phyloP scores from a whole-genome alignment of 2,113 vertebrate species.

The Chitala chitala region DNA sequence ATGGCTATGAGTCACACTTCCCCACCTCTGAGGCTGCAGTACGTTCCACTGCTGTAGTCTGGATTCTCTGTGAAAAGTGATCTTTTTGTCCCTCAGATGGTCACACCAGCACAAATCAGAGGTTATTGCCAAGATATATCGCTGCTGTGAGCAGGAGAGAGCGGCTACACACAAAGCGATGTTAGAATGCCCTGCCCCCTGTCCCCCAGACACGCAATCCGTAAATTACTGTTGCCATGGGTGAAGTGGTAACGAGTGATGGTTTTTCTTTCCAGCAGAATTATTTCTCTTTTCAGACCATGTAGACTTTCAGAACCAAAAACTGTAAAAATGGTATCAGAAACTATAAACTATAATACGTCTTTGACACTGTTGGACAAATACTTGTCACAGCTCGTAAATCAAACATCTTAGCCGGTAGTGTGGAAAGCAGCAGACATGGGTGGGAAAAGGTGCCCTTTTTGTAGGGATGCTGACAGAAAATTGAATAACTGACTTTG shows the following conservation, averaged over 20 bases:
- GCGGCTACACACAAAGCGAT: slow-evolving; percentile 19
- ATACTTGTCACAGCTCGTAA: slow-evolving; percentile 21
- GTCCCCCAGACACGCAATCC: slow-evolving; percentile 21
- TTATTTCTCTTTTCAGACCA: slow-evolving; percentile 20
- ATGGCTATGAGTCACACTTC: too few relatives aligned
- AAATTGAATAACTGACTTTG: not conserved
- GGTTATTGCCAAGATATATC: slow-evolving; percentile 48
- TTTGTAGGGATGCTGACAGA: not conserved
- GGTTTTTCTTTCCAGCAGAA: slow-evolving; percentile 25
- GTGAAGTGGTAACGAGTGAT: slow-evolving; percentile 37
- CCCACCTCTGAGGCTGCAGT: too few relatives aligned
- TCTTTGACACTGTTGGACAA: slow-evolving; percentile 31
- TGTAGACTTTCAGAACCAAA: not conserved
- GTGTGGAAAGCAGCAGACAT: slow-evolving; percentile 2
- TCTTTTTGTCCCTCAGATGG: slow-evolving; percentile 48
- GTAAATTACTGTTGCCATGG: slow-evolving; percentile 50
- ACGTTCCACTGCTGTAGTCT: slow-evolving; percentile 42
- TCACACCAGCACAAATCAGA: slow-evolving; percentile 45
- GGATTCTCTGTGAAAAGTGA: slow-evolving; percentile 40
- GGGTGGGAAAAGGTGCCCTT: not conserved
- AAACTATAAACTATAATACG: slow-evolving; percentile 12
- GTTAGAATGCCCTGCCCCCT: not conserved
- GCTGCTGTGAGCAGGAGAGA: slow-evolving; percentile 38
- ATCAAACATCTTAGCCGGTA: slow-evolving; percentile 20
- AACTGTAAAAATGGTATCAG: slow-evolving; percentile 11